Conservation (phyloP, 2,888 invertebrate genomes). For the Dicycla oo region DNA sequence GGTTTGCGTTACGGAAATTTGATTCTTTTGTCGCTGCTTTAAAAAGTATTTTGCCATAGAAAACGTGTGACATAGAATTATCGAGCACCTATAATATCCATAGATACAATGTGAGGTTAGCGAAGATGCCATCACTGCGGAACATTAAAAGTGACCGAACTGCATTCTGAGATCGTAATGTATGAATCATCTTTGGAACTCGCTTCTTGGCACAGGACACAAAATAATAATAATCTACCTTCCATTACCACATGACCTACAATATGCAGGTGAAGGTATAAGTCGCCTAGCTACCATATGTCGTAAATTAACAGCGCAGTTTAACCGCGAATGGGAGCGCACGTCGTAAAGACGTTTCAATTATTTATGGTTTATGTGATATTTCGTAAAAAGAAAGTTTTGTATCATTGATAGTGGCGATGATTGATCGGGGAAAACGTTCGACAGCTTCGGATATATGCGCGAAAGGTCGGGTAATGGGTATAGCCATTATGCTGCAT, state of each 20-base stretch:
- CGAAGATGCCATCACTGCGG: conserved; percentile 74
- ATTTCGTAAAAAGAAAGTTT: conserved; percentile 63
- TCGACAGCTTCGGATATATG: conserved; percentile 40
- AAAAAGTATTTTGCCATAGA: conserved; percentile 68
- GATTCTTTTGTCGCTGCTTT: conserved; percentile 65
- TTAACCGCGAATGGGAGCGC: conserved; percentile 61
- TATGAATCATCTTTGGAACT: conserved; percentile 83
- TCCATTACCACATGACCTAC: conserved; percentile 76
- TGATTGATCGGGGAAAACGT: conserved; percentile 57
- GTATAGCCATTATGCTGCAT: conserved; percentile 35
- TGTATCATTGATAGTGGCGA: conserved; percentile 45
- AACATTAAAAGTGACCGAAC: conserved; percentile 80
- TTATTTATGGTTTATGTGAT: conserved; percentile 48
- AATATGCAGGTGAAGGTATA: conserved; percentile 74
- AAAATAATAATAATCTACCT: conserved; percentile 76
- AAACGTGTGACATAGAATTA: conserved; percentile 58
- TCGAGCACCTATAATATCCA: conserved; percentile 63
- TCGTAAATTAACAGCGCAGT: conserved; percentile 72
- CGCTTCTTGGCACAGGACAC: conserved; percentile 81
- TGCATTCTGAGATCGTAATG: conserved; percentile 82
- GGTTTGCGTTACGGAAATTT: conserved; percentile 63
- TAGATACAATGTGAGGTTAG: conserved; percentile 70
- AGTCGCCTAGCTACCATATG: conserved; percentile 69
- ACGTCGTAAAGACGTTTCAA: conserved; percentile 49
- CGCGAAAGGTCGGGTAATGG: conserved; percentile 43